phyloP scores from a whole-genome alignment of 2,888 invertebrate species.

The Cremastinae sp. region DNA sequence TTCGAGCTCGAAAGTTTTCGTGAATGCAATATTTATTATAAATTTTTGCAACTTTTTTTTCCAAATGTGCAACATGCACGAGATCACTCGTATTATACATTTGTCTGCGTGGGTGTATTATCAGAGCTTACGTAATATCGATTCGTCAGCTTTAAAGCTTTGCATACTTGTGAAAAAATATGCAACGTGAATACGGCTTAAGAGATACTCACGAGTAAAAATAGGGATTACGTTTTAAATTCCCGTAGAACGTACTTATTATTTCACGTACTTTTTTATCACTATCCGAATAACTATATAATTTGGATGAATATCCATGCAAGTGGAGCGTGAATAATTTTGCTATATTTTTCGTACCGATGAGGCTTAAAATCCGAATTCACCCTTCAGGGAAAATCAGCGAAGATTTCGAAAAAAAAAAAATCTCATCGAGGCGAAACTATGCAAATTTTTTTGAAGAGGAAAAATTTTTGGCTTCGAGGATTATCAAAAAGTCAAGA shows the following conservation, averaged over 20 bases:
- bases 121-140: background rate
- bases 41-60: constrained; percentile 7
- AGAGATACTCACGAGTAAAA: background rate
- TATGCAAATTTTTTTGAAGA: constrained; percentile 3
- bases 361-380: too few relatives aligned
- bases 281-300: background rate
- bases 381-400: too few relatives aligned
- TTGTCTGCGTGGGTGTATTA: too few relatives aligned
- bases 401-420: too few relatives aligned
- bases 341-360: too few relatives aligned
- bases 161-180: background rate
- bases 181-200: background rate
- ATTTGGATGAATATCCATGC: too few relatives aligned
- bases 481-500: constrained; percentile 23
- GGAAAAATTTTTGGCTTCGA: constrained; percentile 18
- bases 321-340: too few relatives aligned
- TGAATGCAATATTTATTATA: too few relatives aligned
- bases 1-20: too few relatives aligned
- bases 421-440: too few relatives aligned
- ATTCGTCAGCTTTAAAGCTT: constrained; percentile 4
- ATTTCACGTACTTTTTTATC: background rate
- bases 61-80: background rate
- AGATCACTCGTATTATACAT: too few relatives aligned
- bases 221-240: constrained; percentile 5
- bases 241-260: background rate